Percentiles rank a stretch among this genome's conserved stretches.
These are phyloP conservation scores for Ericerus pela DNA, from an alignment of 1,140 invertebrate genomes.

Conservation along the genomic window DNA sequence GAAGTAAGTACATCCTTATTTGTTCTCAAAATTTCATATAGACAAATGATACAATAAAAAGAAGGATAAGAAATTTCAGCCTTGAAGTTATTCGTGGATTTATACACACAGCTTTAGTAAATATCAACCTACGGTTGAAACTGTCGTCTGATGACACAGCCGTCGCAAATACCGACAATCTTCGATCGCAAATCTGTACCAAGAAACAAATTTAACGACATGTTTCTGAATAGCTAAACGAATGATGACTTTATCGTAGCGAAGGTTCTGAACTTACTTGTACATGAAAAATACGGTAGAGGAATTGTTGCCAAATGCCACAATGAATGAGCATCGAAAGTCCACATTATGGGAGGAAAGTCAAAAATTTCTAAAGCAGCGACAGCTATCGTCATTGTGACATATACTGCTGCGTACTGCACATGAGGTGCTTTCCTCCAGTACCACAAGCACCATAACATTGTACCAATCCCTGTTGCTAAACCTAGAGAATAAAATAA, in stretches of 20 bases:
- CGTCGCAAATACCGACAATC: slow-evolving; percentile 17
- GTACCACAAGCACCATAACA: slow-evolving; percentile 54
- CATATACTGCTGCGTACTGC: slow-evolving; percentile 49
- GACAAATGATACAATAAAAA: too few species aligned
- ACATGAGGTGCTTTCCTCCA: slow-evolving; percentile 45
- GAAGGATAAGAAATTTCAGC: too few species aligned
- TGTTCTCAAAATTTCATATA: too few species aligned
- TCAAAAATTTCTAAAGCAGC: slow-evolving; percentile 81
- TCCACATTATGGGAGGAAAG: slow-evolving; percentile 71
- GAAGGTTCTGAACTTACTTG: slow-evolving; percentile 26
- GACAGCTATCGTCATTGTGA: slow-evolving; percentile 47
- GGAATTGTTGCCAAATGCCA: slow-evolving; percentile 80
- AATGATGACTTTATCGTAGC: too few species aligned
- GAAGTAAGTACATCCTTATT: too few species aligned
- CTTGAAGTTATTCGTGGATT: too few species aligned
- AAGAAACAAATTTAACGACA: not conserved
- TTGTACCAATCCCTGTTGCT: slow-evolving; percentile 53
- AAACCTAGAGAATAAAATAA: slow-evolving; percentile 44
- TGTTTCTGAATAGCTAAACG: not conserved
- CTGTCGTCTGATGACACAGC: not conserved
- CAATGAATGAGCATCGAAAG: slow-evolving; percentile 84
- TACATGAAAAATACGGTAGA: slow-evolving; percentile 25
- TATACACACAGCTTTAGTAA: slow-evolving; percentile 1
- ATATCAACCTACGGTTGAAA: not conserved
- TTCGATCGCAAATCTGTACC: slow-evolving; percentile 18